These are phyloP conservation scores for Garra rufa DNA, from an alignment of 2,113 vertebrate genomes.

Conservation along the genomic window DNA sequence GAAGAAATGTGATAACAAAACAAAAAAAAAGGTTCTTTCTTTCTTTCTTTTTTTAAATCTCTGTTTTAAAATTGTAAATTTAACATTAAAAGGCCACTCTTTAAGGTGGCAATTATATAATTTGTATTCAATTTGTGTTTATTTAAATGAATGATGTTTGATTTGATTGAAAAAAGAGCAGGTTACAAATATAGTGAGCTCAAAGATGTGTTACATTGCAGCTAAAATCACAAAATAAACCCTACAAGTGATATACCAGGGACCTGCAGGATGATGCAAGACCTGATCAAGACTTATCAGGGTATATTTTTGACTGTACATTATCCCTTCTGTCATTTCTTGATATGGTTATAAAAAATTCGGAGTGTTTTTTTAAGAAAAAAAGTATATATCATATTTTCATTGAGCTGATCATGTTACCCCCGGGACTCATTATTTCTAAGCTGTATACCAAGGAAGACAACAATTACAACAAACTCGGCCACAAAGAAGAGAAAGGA, in stretches of 20 bases:
- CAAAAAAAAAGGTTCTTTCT: too few species aligned
- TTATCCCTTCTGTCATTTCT: neutral
- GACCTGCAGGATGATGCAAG: neutral
- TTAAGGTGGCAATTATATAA: neutral
- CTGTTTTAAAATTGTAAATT: neutral
- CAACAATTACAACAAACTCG: constrained; percentile 16
- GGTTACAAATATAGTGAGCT: neutral
- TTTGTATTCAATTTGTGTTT: too few species aligned
- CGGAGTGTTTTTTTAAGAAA: too few species aligned
- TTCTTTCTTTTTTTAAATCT: neutral
- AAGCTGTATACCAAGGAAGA: neutral
- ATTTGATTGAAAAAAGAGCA: too few species aligned
- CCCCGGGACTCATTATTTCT: constrained; percentile 3
- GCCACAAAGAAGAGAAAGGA: neutral
- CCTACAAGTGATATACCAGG: neutral
- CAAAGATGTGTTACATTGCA: neutral
- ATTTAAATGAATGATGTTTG: too few species aligned
- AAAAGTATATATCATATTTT: neutral
- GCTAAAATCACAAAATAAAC: neutral
- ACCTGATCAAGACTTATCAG: neutral
- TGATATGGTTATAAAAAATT: neutral
- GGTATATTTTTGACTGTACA: neutral
- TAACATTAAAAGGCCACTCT: neutral
- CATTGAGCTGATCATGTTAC: neutral
- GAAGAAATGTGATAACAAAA: neutral